These are phyloP conservation scores for Acanthiza pusilla DNA, from an alignment of 2,797 vertebrate genomes.

Conservation along the genomic window DNA sequence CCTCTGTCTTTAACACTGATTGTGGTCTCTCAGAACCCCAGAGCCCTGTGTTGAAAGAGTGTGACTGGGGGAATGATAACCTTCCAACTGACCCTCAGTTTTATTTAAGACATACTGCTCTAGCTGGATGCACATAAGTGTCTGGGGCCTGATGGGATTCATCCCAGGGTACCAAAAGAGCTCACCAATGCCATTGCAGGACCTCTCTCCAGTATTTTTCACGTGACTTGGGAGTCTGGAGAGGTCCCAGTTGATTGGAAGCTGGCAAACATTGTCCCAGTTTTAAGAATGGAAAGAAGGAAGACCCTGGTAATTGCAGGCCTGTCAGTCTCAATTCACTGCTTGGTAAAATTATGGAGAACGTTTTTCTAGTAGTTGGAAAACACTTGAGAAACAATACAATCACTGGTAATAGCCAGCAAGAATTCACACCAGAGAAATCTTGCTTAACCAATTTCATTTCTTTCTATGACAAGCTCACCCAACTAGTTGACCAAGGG, in stretches of 20 bases:
- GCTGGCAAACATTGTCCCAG: background rate
- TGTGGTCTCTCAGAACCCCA: fast-evolving
- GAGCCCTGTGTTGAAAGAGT: background rate
- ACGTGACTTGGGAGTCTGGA: background rate
- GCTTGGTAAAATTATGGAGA: background rate
- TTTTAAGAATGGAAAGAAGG: background rate
- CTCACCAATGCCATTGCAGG: background rate
- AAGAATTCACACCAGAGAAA: background rate
- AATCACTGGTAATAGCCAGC: background rate
- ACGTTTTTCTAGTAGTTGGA: background rate
- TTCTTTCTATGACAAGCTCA: background rate
- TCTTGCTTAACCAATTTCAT: background rate
- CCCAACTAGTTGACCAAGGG: background rate
- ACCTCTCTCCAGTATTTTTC: background rate
- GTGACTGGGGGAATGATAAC: background rate
- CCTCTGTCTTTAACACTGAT: background rate
- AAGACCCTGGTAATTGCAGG: background rate
- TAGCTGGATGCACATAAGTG: background rate
- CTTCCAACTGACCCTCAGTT: background rate
- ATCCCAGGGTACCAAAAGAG: background rate
- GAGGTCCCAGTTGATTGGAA: background rate
- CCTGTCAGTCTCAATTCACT: background rate
- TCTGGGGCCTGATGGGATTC: background rate
- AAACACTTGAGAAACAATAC: background rate
- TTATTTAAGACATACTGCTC: background rate